These are phyloP conservation scores for Brachionus calyciflorus DNA, from an alignment of 1,140 invertebrate genomes.

Conservation along the genomic window DNA sequence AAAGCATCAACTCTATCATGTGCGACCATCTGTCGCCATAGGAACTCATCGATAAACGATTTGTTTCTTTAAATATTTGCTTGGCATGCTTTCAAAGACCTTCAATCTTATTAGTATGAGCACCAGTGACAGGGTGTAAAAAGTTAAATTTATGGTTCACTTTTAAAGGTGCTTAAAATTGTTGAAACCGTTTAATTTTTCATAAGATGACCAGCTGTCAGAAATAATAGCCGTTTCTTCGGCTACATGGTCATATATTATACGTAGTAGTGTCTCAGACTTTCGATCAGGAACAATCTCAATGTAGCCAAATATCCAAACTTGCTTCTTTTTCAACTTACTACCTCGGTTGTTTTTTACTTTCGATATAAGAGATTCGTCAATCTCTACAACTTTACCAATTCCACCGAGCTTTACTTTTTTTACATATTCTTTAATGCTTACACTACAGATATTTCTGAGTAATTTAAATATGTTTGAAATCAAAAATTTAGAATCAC, in stretches of 20 bases:
- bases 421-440: not conserved
- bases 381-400: not conserved
- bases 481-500: no score
- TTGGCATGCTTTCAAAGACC: not conserved
- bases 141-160: not conserved
- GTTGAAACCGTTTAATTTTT: not conserved
- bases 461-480: slow-evolving; percentile 1
- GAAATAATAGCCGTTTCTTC: not conserved
- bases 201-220: slow-evolving; percentile 1
- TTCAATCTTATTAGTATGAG: slow-evolving; percentile 1
- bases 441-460: not conserved
- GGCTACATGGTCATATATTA: not conserved
- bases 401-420: not conserved
- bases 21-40: no score
- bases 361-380: slow-evolving; percentile 11
- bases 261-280: not conserved
- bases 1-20: no score
- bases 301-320: not conserved
- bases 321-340: not conserved
- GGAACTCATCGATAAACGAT: not conserved
- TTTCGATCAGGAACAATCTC: not conserved
- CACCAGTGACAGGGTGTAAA: not conserved
- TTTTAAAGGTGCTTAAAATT: slow-evolving; percentile 2
- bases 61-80: not conserved
- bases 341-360: not conserved